A percentile compares a stretch with the other conserved stretches of the same genome.
These are phyloP conservation scores for Thunnus thynnus DNA, from an alignment of 2,113 vertebrate species.

Conservation along the genomic window DNA sequence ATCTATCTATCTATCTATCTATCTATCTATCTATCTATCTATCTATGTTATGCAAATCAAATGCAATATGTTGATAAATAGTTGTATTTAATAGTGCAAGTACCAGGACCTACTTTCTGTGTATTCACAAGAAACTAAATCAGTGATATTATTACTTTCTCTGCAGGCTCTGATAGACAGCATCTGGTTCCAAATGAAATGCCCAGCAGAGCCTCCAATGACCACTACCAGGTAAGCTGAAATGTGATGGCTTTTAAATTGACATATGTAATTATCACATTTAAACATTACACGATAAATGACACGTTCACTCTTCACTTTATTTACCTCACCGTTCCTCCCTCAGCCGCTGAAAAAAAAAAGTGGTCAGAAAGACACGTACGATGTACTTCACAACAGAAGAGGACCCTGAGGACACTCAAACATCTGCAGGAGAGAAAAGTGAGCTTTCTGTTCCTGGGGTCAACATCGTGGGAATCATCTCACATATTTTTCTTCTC, in stretches of 20 bases:
- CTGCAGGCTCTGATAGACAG: constrained; percentile 51
- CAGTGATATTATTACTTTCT: neutral
- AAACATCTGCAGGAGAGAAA: neutral
- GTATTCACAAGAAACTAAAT: too few species aligned
- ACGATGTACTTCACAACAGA: constrained; percentile 47
- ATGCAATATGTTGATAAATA: too few species aligned
- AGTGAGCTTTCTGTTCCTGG: neutral
- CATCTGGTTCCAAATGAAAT: neutral
- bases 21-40: neutral
- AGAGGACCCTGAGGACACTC: neutral
- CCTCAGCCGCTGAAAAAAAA: constrained; percentile 42
- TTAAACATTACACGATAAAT: neutral
- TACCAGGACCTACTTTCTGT: too few species aligned
- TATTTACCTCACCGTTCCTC: neutral
- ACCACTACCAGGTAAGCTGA: constrained; percentile 60
- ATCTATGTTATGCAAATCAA: neutral
- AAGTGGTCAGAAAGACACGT: constrained; percentile 8
- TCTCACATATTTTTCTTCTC: neutral
- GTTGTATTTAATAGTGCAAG: too few species aligned
- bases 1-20: neutral
- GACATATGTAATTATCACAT: neutral
- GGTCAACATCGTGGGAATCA: neutral
- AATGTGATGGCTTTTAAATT: fast-evolving
- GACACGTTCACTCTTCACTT: neutral
- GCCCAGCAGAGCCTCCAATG: fast-evolving